These are phyloP conservation scores for Zeuzera pyrina DNA, from an alignment of 2,888 invertebrate species.

Conservation along the genomic window DNA sequence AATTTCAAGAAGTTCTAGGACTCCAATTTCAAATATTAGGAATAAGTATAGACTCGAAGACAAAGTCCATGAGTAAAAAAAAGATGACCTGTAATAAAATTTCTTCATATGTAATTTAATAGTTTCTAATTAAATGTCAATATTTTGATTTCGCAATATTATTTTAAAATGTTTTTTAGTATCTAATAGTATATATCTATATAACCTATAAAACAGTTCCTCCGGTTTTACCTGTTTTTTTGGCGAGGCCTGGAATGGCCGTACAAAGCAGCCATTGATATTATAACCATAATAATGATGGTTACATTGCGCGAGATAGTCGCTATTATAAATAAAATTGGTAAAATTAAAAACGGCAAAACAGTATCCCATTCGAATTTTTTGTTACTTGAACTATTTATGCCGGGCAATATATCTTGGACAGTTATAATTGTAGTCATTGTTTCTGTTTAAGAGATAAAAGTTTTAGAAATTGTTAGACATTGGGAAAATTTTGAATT, in stretches of 20 bases:
- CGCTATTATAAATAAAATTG: constrained; percentile 42
- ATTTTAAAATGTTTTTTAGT: too few relatives aligned
- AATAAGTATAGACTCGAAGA: constrained; percentile 78
- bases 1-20: constrained; percentile 82
- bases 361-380: constrained; percentile 49
- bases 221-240: constrained; percentile 56
- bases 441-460: constrained; percentile 30
- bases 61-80: constrained; percentile 83
- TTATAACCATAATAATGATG: constrained; percentile 48
- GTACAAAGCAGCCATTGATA: constrained; percentile 56
- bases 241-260: constrained; percentile 55
- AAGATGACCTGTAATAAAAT: constrained; percentile 72
- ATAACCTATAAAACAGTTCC: too few relatives aligned
- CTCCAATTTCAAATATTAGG: constrained; percentile 78
- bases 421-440: constrained; percentile 33
- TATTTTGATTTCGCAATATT: neutral
- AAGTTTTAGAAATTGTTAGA: too few relatives aligned
- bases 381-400: constrained; percentile 34
- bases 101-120: neutral
- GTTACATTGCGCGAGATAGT: constrained; percentile 47
- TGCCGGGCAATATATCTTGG: constrained; percentile 42
- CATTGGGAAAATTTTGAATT: too few relatives aligned
- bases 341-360: constrained; percentile 55
- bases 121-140: neutral
- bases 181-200: too few relatives aligned